phyloP scores from a whole-genome alignment of 2,797 vertebrate species.

The Halcyon chelicuti region DNA sequence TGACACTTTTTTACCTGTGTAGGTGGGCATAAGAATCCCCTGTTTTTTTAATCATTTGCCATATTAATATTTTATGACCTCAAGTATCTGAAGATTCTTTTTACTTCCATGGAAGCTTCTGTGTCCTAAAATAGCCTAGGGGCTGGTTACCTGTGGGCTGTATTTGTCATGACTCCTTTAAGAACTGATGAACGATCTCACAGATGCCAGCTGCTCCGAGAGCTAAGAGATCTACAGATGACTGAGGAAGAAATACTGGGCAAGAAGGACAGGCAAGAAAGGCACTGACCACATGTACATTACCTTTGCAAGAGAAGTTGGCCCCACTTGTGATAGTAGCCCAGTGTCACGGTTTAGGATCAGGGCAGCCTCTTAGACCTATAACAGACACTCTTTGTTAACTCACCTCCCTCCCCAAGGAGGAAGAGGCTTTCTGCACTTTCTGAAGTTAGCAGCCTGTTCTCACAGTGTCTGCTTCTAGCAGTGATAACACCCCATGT shows the following conservation, averaged over 20 bases:
- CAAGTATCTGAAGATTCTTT: neutral
- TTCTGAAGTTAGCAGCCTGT: no score
- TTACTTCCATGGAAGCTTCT: neutral
- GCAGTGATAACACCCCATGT: no score
- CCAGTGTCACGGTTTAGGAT: no score
- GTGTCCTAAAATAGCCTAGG: neutral
- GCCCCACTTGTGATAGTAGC: neutral
- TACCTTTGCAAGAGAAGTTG: neutral
- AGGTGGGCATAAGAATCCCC: neutral
- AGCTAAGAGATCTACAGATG: neutral
- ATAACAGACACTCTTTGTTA: no score
- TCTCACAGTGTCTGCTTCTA: no score
- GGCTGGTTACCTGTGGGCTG: neutral
- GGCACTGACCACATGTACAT: fast-evolving
- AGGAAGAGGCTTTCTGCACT: no score
- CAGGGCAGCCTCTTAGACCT: no score
- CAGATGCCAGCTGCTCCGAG: neutral
- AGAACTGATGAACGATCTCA: neutral
- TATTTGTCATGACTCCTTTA: neutral
- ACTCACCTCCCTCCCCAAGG: no score
- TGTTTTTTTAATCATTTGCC: neutral
- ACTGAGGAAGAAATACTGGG: neutral
- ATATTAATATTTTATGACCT: neutral
- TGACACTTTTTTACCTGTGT: neutral
- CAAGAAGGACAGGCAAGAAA: neutral